Conservation (phyloP, 2,888 invertebrate species). For the Ornithoptera alexandrae region DNA sequence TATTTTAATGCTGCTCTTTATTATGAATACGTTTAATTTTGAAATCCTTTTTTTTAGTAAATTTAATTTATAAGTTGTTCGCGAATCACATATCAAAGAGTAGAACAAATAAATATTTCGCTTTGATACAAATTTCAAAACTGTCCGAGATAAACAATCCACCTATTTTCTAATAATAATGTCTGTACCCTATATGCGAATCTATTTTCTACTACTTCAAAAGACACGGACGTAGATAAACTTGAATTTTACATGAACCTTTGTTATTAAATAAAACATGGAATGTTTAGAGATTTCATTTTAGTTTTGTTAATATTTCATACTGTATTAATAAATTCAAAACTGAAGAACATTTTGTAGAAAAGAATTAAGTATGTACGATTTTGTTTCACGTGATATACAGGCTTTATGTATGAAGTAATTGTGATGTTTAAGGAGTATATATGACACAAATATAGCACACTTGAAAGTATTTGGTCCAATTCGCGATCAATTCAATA, state of each 20-base stretch:
- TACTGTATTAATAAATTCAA: too few species aligned
- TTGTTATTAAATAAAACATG: constrained; percentile 16
- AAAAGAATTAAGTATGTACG: too few species aligned
- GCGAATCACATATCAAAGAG: neutral
- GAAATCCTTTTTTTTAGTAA: neutral
- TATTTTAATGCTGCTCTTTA: neutral
- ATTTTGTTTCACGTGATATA: too few species aligned
- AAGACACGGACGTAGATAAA: constrained; percentile 7
- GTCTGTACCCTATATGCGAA: constrained; percentile 4
- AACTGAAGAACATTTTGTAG: too few species aligned
- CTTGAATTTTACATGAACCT: constrained; percentile 21
- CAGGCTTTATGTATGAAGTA: too few species aligned
- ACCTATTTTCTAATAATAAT: constrained; percentile 16
- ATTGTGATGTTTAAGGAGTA: too few species aligned
- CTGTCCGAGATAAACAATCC: constrained; percentile 11
- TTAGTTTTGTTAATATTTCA: too few species aligned
- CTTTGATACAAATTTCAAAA: constrained; percentile 12
- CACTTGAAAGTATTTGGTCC: too few species aligned
- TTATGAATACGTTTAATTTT: neutral
- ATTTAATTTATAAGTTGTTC: neutral
- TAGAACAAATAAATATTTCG: constrained; percentile 9
- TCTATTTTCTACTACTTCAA: constrained; percentile 12
- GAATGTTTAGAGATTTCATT: neutral
- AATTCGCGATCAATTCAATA: too few species aligned
- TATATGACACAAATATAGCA: too few species aligned